Evolutionary conservation across 2,797 vertebrate genomes (phyloP).

Genomic region (Lepilemur septentrionalis): DNA sequence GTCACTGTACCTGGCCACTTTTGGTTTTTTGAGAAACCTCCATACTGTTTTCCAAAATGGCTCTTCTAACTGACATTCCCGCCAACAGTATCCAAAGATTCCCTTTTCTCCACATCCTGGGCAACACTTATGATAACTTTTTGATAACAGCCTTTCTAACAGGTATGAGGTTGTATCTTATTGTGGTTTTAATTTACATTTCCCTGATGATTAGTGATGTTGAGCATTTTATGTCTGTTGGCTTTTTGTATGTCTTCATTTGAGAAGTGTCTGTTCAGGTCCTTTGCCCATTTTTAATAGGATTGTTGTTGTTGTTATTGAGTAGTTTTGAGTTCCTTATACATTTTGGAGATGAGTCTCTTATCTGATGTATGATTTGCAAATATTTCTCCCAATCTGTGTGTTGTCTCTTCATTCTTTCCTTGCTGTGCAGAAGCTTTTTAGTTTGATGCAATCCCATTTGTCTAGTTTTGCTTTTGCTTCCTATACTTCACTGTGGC

Average conservation of each 20-base stretch:
- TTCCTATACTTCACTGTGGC: too few relatives aligned
- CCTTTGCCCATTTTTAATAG: neutral
- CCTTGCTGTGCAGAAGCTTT: neutral
- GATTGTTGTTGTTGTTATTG: neutral
- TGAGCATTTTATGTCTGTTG: neutral
- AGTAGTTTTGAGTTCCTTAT: neutral
- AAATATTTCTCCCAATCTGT: neutral
- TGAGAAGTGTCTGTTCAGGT: neutral
- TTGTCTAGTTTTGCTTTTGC: neutral
- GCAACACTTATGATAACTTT: neutral
- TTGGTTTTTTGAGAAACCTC: neutral
- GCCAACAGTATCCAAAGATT: neutral
- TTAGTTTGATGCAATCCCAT: neutral
- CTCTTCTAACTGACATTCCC: neutral
- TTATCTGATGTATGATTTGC: neutral
- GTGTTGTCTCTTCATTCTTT: neutral
- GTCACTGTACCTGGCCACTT: too few relatives aligned
- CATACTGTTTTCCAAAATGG: neutral
- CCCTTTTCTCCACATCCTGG: neutral
- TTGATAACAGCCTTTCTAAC: neutral
- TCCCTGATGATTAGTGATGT: neutral
- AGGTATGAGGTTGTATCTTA: neutral
- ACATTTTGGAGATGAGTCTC: neutral
- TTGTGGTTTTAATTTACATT: neutral
- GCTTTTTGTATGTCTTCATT: neutral